phyloP scores from a whole-genome alignment of 2,888 invertebrate genomes.

The Hipparchia sbordonii region DNA sequence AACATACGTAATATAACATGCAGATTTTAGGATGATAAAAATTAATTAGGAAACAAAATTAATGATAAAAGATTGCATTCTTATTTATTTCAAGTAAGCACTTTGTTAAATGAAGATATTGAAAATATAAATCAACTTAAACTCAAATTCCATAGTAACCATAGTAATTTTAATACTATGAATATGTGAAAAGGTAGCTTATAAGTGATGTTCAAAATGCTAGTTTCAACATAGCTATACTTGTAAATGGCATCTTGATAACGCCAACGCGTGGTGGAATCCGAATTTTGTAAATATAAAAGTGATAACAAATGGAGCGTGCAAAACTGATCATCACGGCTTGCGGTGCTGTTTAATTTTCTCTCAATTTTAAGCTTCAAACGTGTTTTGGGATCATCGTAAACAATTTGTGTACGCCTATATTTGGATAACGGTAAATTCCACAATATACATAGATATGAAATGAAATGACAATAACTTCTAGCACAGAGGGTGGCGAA shows the following conservation, averaged over 20 bases:
- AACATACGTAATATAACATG: too few relatives aligned
- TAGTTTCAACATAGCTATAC: too few relatives aligned
- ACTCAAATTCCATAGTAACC: too few relatives aligned
- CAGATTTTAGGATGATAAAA: too few relatives aligned
- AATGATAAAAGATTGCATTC: too few relatives aligned
- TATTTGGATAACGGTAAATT: slow-evolving; percentile 70
- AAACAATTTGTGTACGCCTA: slow-evolving; percentile 53
- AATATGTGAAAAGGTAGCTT: too few relatives aligned
- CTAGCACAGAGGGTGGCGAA: neutral
- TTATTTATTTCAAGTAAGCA: too few relatives aligned
- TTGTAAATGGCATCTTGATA: neutral
- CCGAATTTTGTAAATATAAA: slow-evolving; percentile 20
- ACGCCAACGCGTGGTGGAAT: slow-evolving; percentile 22
- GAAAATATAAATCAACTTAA: neutral
- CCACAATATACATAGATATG: slow-evolving; percentile 44
- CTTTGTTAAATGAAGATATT: too few relatives aligned
- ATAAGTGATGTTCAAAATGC: too few relatives aligned
- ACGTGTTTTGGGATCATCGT: slow-evolving; percentile 63
- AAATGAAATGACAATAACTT: neutral
- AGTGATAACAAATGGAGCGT: slow-evolving; percentile 59
- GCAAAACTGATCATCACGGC: slow-evolving; percentile 58
- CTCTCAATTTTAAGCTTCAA: slow-evolving; percentile 59
- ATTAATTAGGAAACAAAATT: too few relatives aligned
- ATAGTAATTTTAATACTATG: too few relatives aligned
- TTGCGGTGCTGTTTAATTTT: slow-evolving; percentile 61